These are phyloP conservation scores for Eutolmus rufibarbis DNA, from an alignment of 2,888 invertebrate species.

Conservation along the genomic window DNA sequence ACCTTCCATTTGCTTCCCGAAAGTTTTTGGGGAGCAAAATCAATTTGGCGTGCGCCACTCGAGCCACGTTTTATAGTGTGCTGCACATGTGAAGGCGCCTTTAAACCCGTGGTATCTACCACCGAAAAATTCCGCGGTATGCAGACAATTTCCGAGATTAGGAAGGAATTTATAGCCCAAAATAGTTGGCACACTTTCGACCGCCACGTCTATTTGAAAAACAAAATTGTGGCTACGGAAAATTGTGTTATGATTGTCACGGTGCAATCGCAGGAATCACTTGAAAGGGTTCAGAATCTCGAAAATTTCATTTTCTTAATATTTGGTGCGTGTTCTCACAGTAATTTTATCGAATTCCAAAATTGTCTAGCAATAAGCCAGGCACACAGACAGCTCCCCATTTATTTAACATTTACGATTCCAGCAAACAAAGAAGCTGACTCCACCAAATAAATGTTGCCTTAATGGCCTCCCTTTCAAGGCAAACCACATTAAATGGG, in stretches of 20 bases:
- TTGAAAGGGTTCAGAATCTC: not conserved
- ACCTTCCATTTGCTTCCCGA: not conserved
- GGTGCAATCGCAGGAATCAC: not conserved
- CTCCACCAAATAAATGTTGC: not conserved
- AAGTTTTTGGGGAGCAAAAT: not conserved
- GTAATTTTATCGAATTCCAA: not conserved
- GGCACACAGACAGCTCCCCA: not conserved
- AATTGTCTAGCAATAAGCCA: not conserved
- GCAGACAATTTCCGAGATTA: not conserved
- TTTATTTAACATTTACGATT: not conserved
- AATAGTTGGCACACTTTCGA: slow-evolving; percentile 1
- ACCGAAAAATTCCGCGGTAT: not conserved
- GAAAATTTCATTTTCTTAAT: not conserved
- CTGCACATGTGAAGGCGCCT: not conserved
- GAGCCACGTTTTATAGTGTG: not conserved
- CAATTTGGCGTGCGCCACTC: slow-evolving; percentile 4
- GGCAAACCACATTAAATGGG: not conserved
- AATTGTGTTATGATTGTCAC: not conserved
- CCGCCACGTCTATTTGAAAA: not conserved
- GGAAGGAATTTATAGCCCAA: slow-evolving; percentile 1
- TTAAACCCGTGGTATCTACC: not conserved
- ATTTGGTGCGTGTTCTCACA: not conserved
- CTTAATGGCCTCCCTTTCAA: not conserved
- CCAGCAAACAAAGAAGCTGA: not conserved
- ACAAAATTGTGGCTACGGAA: not conserved